phyloP scores from a whole-genome alignment of 2,113 vertebrate species.

The Syngnathus floridae region DNA sequence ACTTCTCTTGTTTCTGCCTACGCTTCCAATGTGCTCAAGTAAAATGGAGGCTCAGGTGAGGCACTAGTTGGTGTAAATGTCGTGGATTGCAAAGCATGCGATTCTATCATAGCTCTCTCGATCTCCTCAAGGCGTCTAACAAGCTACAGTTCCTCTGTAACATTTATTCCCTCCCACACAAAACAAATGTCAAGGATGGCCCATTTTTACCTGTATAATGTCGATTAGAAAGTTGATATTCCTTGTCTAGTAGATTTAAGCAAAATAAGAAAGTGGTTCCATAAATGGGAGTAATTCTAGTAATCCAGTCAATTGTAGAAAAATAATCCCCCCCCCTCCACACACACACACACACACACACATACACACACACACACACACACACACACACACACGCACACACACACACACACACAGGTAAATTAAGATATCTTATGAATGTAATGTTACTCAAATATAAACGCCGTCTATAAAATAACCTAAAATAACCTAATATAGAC shows the following conservation, averaged over 20 bases:
- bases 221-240: neutral
- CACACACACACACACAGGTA: too few relatives aligned
- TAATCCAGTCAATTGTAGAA: too few relatives aligned
- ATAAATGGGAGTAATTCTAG: too few relatives aligned
- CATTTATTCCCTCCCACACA: neutral
- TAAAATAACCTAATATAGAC: too few relatives aligned
- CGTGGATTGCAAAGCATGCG: conserved; percentile 1
- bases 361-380: too few relatives aligned
- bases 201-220: neutral
- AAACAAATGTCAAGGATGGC: neutral
- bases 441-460: too few relatives aligned
- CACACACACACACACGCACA: too few relatives aligned
- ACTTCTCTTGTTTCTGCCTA: conserved; percentile 6
- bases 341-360: too few relatives aligned
- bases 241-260: neutral
- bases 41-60: conserved; percentile 9
- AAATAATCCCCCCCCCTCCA: too few relatives aligned
- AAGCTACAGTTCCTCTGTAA: neutral
- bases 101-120: neutral
- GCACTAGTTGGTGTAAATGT: conserved; percentile 7
- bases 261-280: too few relatives aligned
- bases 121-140: neutral
- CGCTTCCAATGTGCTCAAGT: conserved; percentile 15
- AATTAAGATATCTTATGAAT: too few relatives aligned
- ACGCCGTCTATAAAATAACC: too few relatives aligned